Conservation (phyloP, 2,113 vertebrate genomes). For the Phalacrocorax brasilianus region DNA sequence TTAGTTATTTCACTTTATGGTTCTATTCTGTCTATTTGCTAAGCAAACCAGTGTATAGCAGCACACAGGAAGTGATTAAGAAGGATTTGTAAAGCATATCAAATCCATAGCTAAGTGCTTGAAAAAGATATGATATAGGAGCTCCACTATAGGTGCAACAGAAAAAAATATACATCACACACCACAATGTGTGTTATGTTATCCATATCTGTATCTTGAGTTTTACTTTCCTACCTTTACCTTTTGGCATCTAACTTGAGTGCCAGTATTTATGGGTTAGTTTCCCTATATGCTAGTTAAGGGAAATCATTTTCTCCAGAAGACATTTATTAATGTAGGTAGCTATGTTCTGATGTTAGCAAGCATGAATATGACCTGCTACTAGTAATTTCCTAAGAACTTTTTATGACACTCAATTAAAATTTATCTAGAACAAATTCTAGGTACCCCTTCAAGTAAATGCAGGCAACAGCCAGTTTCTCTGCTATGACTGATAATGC, state of each 20-base stretch:
- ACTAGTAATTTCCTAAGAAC: neutral
- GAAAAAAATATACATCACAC: neutral
- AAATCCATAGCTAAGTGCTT: neutral
- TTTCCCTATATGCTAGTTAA: neutral
- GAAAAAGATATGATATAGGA: neutral
- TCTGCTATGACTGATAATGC: neutral
- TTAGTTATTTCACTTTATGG: neutral
- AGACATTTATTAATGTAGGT: neutral
- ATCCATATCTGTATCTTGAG: neutral
- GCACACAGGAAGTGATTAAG: neutral
- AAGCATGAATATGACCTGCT: neutral
- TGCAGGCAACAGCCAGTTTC: neutral
- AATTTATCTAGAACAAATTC: neutral
- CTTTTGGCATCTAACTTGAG: neutral
- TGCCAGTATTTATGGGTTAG: neutral
- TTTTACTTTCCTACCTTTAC: neutral
- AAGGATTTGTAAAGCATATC: neutral
- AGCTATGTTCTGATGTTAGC: neutral
- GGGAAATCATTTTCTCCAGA: neutral
- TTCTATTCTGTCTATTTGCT: neutral
- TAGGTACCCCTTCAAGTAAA: neutral
- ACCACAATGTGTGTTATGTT: neutral
- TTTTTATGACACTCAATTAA: neutral
- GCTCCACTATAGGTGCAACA: neutral
- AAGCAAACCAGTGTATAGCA: neutral